Base-by-base conservation (phyloP, 1,140 invertebrate species). In the Diabrotica undecimpunctata region DNA sequence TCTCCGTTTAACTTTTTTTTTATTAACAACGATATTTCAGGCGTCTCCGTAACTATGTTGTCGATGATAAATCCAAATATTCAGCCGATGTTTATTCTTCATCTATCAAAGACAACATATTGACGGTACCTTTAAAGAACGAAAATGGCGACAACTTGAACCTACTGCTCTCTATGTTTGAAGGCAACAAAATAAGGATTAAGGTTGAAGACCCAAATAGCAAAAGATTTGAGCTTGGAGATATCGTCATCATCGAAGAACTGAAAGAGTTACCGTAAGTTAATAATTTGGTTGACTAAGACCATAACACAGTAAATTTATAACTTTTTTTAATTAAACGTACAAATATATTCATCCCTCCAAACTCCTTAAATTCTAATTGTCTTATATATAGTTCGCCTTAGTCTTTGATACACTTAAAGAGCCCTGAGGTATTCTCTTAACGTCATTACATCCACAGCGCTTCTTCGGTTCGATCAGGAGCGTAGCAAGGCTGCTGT, bases 201-300 rank as follows among this genome's bases (percentile, higher is more conserved):
- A 62, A 53, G 7, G 35, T 62, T n/a, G 10, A 13, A 54, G 60
- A 62, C 52, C 6, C 36, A 38, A n/a, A 62, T 7, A 53, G 14
- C 10, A 62, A 11, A 11, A 25, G 60, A 38, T 62, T 37, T 37
- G 60, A 62, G 25, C n/a, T 62, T 11, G 25, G 25, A n/a, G 50
- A 62, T 37, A 38, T 62, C 11, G 8, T 62, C 6, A 62, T 54
- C 14, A 38, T 60, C 6, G 60, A 54, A 54, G 35, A 62, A 35
- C 52, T 54, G 2, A 37, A 62, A 54, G n/a, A 0, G 37, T 0
- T 39, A 12, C 0, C 5, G 60, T 62, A 37, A 62, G 60, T 61
- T 11, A 0, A 46, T 4, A 25, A 25, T 25, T 25, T 25, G 1
- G 25, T 25, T 25, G 25, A 25, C 25, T n/a, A n/a, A n/a, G n/a